Conservation (phyloP, 2,888 invertebrate genomes). For the Steinernema carpocapsae region DNA sequence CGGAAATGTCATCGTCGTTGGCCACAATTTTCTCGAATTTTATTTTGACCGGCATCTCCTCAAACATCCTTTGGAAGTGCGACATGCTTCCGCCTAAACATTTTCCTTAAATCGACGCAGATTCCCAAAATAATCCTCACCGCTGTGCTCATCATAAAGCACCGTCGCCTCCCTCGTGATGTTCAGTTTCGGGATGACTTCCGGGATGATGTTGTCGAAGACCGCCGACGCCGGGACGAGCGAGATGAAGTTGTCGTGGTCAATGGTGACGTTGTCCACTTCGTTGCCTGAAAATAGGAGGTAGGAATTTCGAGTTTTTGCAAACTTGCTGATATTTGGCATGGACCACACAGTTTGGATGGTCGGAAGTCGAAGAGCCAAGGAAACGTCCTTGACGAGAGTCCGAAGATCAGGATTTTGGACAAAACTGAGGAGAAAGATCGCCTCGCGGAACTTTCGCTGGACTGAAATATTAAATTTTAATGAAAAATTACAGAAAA, state of each 20-base stretch:
- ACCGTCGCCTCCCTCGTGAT: slow-evolving; percentile 86
- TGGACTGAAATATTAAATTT: slow-evolving; percentile 31
- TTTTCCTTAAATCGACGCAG: slow-evolving; percentile 33
- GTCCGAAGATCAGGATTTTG: slow-evolving; percentile 15
- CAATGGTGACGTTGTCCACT: slow-evolving; percentile 35
- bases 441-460: slow-evolving; percentile 33
- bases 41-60: slow-evolving; percentile 42
- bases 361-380: slow-evolving; percentile 41
- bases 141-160: slow-evolving; percentile 84
- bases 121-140: slow-evolving; percentile 72
- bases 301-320: no score
- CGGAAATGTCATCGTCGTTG: slow-evolving; percentile 45
- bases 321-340: slow-evolving; percentile 41
- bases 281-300: neutral
- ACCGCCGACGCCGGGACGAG: slow-evolving; percentile 58
- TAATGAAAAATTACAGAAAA: no score
- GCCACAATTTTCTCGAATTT: slow-evolving; percentile 51
- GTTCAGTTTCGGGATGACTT: slow-evolving; percentile 82
- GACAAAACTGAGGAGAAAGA: slow-evolving; percentile 46
- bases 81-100: slow-evolving; percentile 51
- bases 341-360: slow-evolving; percentile 42
- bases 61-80: slow-evolving; percentile 44
- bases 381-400: slow-evolving; percentile 36
- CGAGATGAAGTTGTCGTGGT: slow-evolving; percentile 52
- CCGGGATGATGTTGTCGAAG: slow-evolving; percentile 75